Conservation (phyloP, 2,797 vertebrate species). For the Melanotaenia boesemani region DNA sequence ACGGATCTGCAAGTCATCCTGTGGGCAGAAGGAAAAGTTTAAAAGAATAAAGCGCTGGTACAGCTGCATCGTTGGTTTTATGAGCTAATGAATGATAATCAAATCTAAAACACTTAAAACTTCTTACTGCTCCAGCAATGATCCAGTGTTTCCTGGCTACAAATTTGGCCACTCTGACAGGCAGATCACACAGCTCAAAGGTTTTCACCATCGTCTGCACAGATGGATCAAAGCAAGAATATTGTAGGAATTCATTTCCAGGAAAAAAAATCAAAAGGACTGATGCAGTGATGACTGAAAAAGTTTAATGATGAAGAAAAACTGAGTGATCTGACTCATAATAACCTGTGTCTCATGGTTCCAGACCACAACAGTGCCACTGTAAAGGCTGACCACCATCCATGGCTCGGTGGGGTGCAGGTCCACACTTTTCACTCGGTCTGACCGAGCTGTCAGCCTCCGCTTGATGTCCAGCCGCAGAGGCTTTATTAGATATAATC, state of each 20-base stretch:
- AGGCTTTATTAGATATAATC: slow-evolving; percentile 81
- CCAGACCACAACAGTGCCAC: slow-evolving; percentile 94
- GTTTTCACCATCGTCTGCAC: slow-evolving; percentile 96
- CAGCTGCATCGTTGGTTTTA: neutral
- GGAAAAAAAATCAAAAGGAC: slow-evolving; percentile 41
- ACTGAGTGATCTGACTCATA: neutral
- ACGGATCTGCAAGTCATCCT: slow-evolving; percentile 99
- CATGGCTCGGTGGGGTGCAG: slow-evolving; percentile 97
- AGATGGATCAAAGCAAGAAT: neutral
- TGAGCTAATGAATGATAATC: neutral
- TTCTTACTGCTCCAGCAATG: slow-evolving; percentile 95
- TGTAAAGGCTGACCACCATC: slow-evolving; percentile 99
- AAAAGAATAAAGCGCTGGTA: neutral
- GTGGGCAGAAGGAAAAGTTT: neutral
- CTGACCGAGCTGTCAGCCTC: slow-evolving; percentile 95
- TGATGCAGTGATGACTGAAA: neutral
- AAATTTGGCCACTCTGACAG: slow-evolving; percentile 96
- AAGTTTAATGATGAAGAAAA: neutral
- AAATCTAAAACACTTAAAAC: neutral
- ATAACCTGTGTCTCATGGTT: slow-evolving; percentile 97
- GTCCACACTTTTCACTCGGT: slow-evolving; percentile 98
- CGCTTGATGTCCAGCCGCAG: slow-evolving; percentile 98
- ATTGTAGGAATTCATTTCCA: neutral
- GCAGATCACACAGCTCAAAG: slow-evolving; percentile 97
- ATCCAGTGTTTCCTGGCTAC: slow-evolving; percentile 99